These are phyloP conservation scores for human (Homo sapiens) DNA, from an alignment of 2,113 vertebrate genomes.

Conservation along the genomic window GRCh38 chr6:41151501-41152000, in stretches of 20 bases:
- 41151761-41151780: neutral
- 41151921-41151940: neutral
- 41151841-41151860: too few species aligned
- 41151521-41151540: neutral
- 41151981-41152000: neutral
- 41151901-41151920: neutral
- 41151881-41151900: neutral
- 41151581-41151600: neutral
- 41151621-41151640: neutral
- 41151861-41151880: neutral
- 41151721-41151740: too few species aligned
- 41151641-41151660: neutral
- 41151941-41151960: neutral
- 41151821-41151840: neutral
- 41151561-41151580: neutral
- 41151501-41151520: neutral
- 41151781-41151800: neutral
- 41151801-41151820: neutral
- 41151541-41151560: neutral
- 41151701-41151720: neutral
- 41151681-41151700: rapidly evolving
- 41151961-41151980: neutral
- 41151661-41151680: neutral
- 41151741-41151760: neutral
- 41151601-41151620: neutral